Conservation (phyloP, 2,888 invertebrate species). For the Coelinius sp. region DNA sequence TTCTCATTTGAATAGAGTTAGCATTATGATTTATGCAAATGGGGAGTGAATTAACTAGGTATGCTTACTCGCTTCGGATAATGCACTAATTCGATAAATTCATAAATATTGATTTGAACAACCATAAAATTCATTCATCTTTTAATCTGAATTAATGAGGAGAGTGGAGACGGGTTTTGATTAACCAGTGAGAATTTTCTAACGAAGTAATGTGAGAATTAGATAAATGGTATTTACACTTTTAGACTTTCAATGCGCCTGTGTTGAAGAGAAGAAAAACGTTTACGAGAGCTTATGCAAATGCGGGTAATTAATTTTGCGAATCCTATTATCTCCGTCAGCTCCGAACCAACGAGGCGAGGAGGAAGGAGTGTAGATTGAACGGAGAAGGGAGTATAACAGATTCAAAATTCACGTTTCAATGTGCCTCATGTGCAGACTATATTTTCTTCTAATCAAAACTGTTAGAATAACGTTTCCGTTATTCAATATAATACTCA, state of each 20-base stretch:
- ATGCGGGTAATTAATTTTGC: constrained; percentile 66
- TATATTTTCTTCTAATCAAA: too few relatives aligned
- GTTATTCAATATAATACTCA: too few relatives aligned
- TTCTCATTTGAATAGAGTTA: not conserved
- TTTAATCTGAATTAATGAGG: not conserved
- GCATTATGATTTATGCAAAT: not conserved
- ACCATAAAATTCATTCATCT: not conserved
- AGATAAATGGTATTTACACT: not conserved
- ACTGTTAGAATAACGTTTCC: too few relatives aligned
- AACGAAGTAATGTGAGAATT: too few relatives aligned
- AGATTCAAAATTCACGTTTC: not conserved
- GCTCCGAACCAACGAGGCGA: not conserved
- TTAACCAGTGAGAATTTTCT: too few relatives aligned
- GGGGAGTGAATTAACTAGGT: not conserved
- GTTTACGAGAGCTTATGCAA: constrained; percentile 62
- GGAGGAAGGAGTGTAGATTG: not conserved
- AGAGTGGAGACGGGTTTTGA: too few relatives aligned
- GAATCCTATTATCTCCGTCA: constrained; percentile 60
- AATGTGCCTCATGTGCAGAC: not conserved
- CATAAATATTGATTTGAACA: not conserved
- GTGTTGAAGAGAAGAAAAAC: constrained; percentile 42
- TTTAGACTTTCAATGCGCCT: not conserved
- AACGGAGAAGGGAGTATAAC: not conserved
- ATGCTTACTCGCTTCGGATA: not conserved
- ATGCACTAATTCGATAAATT: not conserved